These are phyloP conservation scores for Cottus gobio DNA, from an alignment of 2,113 vertebrate genomes.

Conservation along the genomic window DNA sequence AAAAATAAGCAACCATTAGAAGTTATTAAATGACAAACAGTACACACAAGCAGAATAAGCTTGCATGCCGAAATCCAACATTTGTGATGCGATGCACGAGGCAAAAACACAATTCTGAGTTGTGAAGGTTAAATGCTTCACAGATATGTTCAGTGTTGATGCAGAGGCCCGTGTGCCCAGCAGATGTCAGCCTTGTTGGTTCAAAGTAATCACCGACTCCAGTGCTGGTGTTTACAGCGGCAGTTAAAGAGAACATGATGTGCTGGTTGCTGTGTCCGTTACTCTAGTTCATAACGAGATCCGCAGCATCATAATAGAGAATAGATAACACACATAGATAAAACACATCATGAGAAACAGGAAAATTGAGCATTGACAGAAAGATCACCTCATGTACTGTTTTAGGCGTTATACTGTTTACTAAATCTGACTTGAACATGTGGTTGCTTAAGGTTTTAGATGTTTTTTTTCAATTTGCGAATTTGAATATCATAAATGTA, in stretches of 20 bases:
- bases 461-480: neutral
- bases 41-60: neutral
- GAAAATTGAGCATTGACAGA: neutral
- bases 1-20: neutral
- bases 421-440: neutral
- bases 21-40: neutral
- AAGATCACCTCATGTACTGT: neutral
- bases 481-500: neutral
- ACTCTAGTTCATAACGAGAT: constrained; percentile 15
- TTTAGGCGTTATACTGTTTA: neutral
- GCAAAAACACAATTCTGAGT: neutral
- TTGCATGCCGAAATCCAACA: neutral
- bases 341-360: neutral
- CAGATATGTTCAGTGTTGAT: neutral
- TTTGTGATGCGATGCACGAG: neutral
- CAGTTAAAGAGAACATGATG: neutral
- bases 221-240: constrained; percentile 8
- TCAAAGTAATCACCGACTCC: constrained; percentile 3
- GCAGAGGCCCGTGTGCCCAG: constrained; percentile 51
- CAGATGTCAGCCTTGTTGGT: constrained; percentile 73
- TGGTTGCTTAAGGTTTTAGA: neutral
- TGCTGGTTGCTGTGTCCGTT: constrained; percentile 28
- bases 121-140: neutral
- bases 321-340: too few species aligned
- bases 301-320: neutral